Base-by-base conservation (phyloP, 2,797 vertebrate species). In the Calcarius lapponicus region DNA sequence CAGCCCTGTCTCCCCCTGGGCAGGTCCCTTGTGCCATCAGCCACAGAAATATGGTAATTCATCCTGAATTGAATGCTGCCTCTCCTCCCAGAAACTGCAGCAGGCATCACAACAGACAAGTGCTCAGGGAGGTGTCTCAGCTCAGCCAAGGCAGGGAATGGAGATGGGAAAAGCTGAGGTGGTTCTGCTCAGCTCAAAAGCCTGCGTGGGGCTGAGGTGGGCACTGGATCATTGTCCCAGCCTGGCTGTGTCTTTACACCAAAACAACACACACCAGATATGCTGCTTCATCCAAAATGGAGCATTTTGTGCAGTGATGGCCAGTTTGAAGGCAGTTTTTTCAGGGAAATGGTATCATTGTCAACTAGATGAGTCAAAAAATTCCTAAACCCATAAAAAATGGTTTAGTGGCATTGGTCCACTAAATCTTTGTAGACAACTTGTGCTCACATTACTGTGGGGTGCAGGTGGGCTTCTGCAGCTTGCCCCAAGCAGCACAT, bases 161-260 rank as follows among this genome's bases (percentile, higher is more conserved):
- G 16, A 0, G 0, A 19, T 7, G 16, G 61, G 32, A 56, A 88
- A 64, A 75, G 48, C 57, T 0, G 0, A 38, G 48, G 28, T 19
- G 28, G 15, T 15, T 91, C n/a, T 88, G 56, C 53, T n/a, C 64
- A 86, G 53, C 31, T 61, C 60, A n/a, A 56, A 57, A 48, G 11
- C 25, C 79, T 54, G 26, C 9, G 0, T 0, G 5, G 54, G 24
- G 19, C 31, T 10, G 3, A 42, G 61, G 38, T 26, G 8, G 64
- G n/a, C 42, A 36, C 24, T 2, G 0, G 19, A 13, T 28, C 42
- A 11, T 16, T 36, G 21, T 7, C 29, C 9, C 56, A 88, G 11
- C 11, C 31, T 70, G 29, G 20, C 0, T 31, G n/a, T 34, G 25
- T 1, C 4, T 51, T 64, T 25, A n/a, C 34, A 38, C 53, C 6